Percentiles rank a stretch among this genome's conserved stretches.
Conservation (phyloP, 2,113 vertebrate species). For the Gavia stellata region DNA sequence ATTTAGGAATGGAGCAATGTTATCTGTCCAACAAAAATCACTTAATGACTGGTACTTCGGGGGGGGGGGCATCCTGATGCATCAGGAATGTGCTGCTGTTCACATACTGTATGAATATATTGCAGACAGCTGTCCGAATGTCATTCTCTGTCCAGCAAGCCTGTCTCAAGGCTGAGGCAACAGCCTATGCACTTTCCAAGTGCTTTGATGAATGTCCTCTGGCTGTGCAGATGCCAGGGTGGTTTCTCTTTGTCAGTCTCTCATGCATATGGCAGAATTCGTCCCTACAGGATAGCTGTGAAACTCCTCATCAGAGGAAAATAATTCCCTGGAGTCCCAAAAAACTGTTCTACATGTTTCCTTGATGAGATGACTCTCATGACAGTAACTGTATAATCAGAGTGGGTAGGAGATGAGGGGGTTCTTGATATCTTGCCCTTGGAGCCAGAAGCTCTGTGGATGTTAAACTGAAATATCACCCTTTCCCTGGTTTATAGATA, state of each 20-base stretch:
- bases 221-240: background rate
- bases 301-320: background rate
- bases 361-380: background rate
- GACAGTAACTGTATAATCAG: background rate
- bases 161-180: background rate
- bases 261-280: background rate
- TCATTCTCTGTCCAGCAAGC: background rate
- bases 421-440: background rate
- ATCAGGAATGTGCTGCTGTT: background rate
- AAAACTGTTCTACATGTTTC: background rate
- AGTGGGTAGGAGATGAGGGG: background rate
- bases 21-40: background rate
- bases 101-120: background rate
- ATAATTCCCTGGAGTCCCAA: background rate
- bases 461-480: background rate
- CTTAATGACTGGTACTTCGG: background rate
- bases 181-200: background rate
- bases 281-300: background rate
- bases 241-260: background rate
- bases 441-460: background rate
- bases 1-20: background rate
- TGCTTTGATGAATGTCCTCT: background rate
- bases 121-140: background rate
- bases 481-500: background rate
- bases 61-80: background rate